Base-by-base conservation (phyloP, 2,888 invertebrate genomes). In the Chloromyia formosa region DNA sequence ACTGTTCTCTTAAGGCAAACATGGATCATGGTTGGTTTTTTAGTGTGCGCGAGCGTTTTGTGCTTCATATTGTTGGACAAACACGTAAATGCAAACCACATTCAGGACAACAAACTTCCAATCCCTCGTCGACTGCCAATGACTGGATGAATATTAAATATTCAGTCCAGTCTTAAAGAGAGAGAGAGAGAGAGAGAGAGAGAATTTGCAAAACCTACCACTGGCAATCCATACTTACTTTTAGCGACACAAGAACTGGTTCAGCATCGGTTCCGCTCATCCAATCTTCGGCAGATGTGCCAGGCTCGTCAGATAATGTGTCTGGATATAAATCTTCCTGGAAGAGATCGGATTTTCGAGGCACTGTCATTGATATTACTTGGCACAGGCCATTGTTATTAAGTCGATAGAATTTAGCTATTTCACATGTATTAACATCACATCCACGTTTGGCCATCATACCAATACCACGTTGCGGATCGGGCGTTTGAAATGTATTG, bases 391-490 rank as follows among this genome's bases (percentile, higher is more conserved):
- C 96, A 40, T 94, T 95, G 86, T 96, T 95, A 86, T 97, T 97
- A 75, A 98, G 89, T 80, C 98, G 91, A 88, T 96, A 98, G 87
- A 98, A 97, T 84, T 97, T 92, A 80, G 93, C 89, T 80, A 98
- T 95, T 88, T 98, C 98, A 86, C 97, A 98, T 78, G 92, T 92
- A 78, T 92, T 93, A 73, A 97, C 94, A 87, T 97, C 97, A 86
- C 96, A 94, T 77, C 98, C 98, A 80, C 98, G 90, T 88, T 98
- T 98, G 79, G 98, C 97, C 97, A 98, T 98, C 91, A 96, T 92
- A 78, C 95, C 95, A 85, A 96, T 95, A 83, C 97, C 97, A 87
- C 97, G 90, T 86, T 98, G 98, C 71, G 98, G 98, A 86, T 96
- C 95, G n/a, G 96, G 94, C 45, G 97, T 96, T 88, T 96, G 95